These are phyloP conservation scores for Stratiomys singularior DNA, from an alignment of 2,888 invertebrate species.

Conservation along the genomic window DNA sequence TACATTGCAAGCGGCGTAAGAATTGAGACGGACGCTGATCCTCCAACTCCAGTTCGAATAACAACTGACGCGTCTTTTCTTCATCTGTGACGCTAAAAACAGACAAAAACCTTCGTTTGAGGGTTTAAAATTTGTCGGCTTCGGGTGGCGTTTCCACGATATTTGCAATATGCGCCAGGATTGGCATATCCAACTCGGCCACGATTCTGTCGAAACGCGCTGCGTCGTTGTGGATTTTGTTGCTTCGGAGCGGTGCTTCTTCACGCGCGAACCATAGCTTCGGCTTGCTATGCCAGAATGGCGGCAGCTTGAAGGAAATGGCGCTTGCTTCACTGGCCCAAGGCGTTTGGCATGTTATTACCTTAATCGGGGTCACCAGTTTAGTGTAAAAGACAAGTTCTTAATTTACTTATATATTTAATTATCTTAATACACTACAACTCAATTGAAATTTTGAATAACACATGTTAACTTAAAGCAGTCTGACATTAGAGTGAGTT, in stretches of 20 bases:
- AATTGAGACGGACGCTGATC: slow-evolving; percentile 10
- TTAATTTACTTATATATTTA: no score
- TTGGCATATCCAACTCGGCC: not conserved
- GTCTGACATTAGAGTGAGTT: no score
- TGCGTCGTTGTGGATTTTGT: not conserved
- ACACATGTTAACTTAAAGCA: no score
- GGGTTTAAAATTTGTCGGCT: not conserved
- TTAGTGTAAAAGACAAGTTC: no score
- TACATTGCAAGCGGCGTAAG: not conserved
- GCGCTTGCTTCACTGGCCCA: no score
- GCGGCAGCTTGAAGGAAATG: not conserved
- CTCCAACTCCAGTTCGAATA: not conserved
- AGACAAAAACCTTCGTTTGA: not conserved
- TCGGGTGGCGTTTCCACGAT: no score
- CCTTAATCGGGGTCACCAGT: no score
- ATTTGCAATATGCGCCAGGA: no score
- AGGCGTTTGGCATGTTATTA: no score
- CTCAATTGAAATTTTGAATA: no score
- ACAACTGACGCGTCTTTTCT: not conserved
- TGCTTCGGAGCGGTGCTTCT: not conserved
- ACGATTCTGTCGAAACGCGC: not conserved
- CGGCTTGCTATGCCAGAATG: not conserved
- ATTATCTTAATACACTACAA: no score
- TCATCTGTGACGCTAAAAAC: not conserved
- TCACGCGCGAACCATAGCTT: not conserved